Conservation (phyloP, 1,140 invertebrate genomes). For the Bacillus rossius region DNA sequence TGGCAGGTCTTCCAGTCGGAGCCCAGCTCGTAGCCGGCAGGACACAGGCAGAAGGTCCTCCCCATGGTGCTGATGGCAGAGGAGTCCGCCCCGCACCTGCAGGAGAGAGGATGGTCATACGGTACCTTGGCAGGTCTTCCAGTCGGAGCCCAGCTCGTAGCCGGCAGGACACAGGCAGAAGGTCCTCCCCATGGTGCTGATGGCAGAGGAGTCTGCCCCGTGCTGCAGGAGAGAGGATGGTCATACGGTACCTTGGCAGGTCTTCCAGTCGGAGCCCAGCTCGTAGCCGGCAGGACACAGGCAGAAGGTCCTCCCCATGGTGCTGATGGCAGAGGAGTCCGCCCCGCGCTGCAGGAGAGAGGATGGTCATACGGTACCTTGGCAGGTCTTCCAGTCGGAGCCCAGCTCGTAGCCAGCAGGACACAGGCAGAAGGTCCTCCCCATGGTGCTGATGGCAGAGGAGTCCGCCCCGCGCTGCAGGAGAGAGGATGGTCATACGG, state of each 20-base stretch:
- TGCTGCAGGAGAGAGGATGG: too few relatives aligned
- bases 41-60: constrained; percentile 62
- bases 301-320: constrained; percentile 64
- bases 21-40: constrained; percentile 50
- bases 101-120: too few relatives aligned
- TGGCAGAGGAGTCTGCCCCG: too few relatives aligned
- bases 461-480: too few relatives aligned
- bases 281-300: constrained; percentile 57
- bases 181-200: constrained; percentile 65
- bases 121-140: constrained; percentile 54
- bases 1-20: constrained; percentile 53
- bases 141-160: constrained; percentile 49
- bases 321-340: constrained; percentile 61
- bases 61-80: constrained; percentile 66
- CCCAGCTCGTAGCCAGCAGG: too few relatives aligned
- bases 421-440: too few relatives aligned
- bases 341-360: too few relatives aligned
- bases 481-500: too few relatives aligned
- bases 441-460: too few relatives aligned
- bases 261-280: constrained; percentile 51
- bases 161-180: constrained; percentile 62
- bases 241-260: constrained; percentile 53
- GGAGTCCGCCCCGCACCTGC: too few relatives aligned
- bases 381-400: too few relatives aligned
- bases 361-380: too few relatives aligned